A percentile compares a stretch with the other conserved stretches of the same genome.
phyloP scores from a whole-genome alignment of 1,140 invertebrate genomes.

The Anadara kagoshimensis region DNA sequence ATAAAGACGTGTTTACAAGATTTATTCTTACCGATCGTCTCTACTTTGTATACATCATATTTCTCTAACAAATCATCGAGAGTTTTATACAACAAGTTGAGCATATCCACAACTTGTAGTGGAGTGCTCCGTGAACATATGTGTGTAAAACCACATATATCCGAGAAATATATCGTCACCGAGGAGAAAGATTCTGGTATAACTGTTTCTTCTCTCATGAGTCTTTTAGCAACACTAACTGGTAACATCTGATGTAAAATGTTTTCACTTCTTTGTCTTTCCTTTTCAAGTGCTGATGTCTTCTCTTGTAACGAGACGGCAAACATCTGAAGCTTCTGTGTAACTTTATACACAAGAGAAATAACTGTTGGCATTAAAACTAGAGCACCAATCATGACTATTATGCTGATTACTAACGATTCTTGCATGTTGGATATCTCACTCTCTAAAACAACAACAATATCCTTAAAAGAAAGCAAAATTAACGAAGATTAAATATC shows the following conservation, averaged over 20 bases:
- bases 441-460: neutral
- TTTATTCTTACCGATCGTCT: slow-evolving; percentile 6
- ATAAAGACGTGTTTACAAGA: too few relatives aligned
- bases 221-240: neutral
- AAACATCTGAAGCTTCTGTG: slow-evolving; percentile 1
- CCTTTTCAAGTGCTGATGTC: neutral
- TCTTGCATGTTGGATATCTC: neutral
- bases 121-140: slow-evolving; percentile 83
- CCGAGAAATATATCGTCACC: slow-evolving; percentile 71
- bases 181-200: slow-evolving; percentile 70
- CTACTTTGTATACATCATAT: slow-evolving; percentile 15
- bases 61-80: neutral
- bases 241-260: slow-evolving; percentile 5
- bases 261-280: neutral
- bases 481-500: too few relatives aligned
- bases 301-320: neutral
- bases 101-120: slow-evolving; percentile 74
- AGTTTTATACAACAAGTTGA: neutral
- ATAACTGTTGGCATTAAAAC: neutral
- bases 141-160: slow-evolving; percentile 73
- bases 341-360: neutral
- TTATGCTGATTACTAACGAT: neutral
- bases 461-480: slow-evolving; percentile 6
- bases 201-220: slow-evolving; percentile 37
- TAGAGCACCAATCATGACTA: neutral